Base-by-base conservation (phyloP, 2,888 invertebrate genomes). In the Phengaris arion region DNA sequence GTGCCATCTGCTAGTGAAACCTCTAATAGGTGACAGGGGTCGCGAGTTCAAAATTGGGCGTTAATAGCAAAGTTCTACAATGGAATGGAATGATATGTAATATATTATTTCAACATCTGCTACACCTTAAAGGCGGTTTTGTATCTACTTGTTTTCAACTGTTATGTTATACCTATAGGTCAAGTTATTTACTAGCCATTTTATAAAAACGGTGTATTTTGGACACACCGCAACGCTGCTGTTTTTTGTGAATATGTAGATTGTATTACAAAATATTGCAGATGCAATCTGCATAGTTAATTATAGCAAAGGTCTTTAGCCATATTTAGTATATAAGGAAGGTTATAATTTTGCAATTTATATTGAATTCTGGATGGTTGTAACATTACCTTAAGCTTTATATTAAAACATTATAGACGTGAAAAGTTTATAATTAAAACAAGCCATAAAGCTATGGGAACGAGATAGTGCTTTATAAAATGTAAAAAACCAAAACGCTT, bases 1-100 rank as follows among this genome's bases (percentile, higher is more conserved):
- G 35, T 64, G 64, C 45, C 64, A 64, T 64, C 64, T 64, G 64
- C 12, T 64, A 64, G 64, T 45, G 64, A 64, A 64, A 64, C 64
- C 64, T 64, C 35, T 64, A 13, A 45, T 64, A 64, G 64, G 64
- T 64, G 64, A 64, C 64, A 64, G 64, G 64, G 64, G 64, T 64
- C 64, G 13, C 22, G 64, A 35, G 59, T 59, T 59, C 59, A 59
- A 57, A 64, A 45, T 64, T 64, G 64, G 64, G 64, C 64, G 64
- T 45, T 22, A 22, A 59, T 35, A 64, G 64, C 64, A 6, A 45
- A 35, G 12, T 35, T 45, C 59, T 64, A 64, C 64, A 64, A 64
- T 64, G 13, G 64, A 12, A 13, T 12, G 35, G 35, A 64, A 64
- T 13, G 64, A 64, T 12, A 64, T 64, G 35, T 64, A 64, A 64